Evolutionary conservation across 2,888 invertebrate species (phyloP).

Genomic region (Heliconius charithonia): DNA sequence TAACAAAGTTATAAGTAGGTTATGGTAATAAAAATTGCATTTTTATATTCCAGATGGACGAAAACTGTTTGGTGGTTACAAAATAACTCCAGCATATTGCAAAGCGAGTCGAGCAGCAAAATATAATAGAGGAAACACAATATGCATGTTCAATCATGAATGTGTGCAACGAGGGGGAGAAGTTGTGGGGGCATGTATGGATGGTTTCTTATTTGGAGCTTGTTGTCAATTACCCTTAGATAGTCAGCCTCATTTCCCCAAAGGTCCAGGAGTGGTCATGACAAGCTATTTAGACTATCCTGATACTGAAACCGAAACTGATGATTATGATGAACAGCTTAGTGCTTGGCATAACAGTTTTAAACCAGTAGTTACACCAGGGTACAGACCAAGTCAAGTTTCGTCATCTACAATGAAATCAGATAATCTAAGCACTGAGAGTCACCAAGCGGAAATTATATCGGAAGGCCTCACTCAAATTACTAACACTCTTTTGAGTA

Average conservation of each 20-base stretch:
- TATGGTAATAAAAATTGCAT: neutral
- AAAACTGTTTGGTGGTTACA: constrained; percentile 93
- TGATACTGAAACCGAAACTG: constrained; percentile 64
- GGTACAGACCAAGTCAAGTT: constrained; percentile 65
- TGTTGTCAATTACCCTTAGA: constrained; percentile 89
- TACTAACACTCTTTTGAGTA: constrained; percentile 77
- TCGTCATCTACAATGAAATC: constrained; percentile 58
- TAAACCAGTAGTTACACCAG: constrained; percentile 77
- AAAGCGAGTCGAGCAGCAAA: constrained; percentile 87
- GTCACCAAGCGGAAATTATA: constrained; percentile 76
- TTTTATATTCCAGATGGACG: constrained; percentile 69
- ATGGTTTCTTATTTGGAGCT: constrained; percentile 95
- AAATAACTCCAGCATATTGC: constrained; percentile 92
- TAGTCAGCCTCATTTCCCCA: constrained; percentile 77
- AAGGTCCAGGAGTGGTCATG: constrained; percentile 79
- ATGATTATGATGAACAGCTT: constrained; percentile 73
- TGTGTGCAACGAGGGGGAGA: constrained; percentile 91
- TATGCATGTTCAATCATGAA: constrained; percentile 97
- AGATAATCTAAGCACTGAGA: constrained; percentile 67
- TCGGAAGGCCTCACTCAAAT: constrained; percentile 84
- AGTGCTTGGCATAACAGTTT: constrained; percentile 77
- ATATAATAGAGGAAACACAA: constrained; percentile 87
- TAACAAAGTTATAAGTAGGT: neutral
- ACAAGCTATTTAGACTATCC: constrained; percentile 78
- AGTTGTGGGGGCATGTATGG: constrained; percentile 94